Evolutionary conservation across 2,888 invertebrate species (phyloP).

Genomic region (Rhagium mordax): DNA sequence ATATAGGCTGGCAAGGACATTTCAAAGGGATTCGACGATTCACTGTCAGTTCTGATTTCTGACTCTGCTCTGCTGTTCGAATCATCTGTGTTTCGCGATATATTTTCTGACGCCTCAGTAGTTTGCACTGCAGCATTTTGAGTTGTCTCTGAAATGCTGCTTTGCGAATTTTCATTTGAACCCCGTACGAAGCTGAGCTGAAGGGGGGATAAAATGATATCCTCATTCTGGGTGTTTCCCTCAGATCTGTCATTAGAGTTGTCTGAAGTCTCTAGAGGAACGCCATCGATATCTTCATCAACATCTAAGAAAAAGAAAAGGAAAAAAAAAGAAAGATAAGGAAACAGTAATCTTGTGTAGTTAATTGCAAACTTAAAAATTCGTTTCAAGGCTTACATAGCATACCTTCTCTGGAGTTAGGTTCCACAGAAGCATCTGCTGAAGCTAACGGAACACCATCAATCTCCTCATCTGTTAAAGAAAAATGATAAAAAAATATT

Average conservation of each 20-base stretch:
- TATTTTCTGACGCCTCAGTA: slow-evolving; percentile 41
- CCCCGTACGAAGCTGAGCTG: slow-evolving; percentile 48
- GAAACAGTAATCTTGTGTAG: no score
- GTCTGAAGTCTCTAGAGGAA: slow-evolving; percentile 57
- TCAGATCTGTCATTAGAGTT: slow-evolving; percentile 52
- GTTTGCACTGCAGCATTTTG: slow-evolving; percentile 55
- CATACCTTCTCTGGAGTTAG: slow-evolving; percentile 38
- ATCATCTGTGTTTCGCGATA: slow-evolving; percentile 48
- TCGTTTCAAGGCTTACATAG: neutral
- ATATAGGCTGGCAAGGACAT: slow-evolving; percentile 45
- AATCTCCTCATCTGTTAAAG: slow-evolving; percentile 48
- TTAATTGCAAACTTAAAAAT: no score
- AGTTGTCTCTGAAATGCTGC: slow-evolving; percentile 47
- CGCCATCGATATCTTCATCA: slow-evolving; percentile 61
- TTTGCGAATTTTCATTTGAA: slow-evolving; percentile 48
- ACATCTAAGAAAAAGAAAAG: slow-evolving; percentile 1
- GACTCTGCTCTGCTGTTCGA: slow-evolving; percentile 53
- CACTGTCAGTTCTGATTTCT: slow-evolving; percentile 52
- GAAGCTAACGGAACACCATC: slow-evolving; percentile 53
- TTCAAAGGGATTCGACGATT: slow-evolving; percentile 53
- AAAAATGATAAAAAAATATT: no score
- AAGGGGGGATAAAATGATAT: slow-evolving; percentile 50
- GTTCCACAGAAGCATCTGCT: slow-evolving; percentile 41
- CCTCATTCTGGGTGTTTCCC: slow-evolving; percentile 46
- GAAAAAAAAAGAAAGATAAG: no score